These are phyloP conservation scores for Ciconia maguari DNA, from an alignment of 2,113 vertebrate species.

Conservation along the genomic window DNA sequence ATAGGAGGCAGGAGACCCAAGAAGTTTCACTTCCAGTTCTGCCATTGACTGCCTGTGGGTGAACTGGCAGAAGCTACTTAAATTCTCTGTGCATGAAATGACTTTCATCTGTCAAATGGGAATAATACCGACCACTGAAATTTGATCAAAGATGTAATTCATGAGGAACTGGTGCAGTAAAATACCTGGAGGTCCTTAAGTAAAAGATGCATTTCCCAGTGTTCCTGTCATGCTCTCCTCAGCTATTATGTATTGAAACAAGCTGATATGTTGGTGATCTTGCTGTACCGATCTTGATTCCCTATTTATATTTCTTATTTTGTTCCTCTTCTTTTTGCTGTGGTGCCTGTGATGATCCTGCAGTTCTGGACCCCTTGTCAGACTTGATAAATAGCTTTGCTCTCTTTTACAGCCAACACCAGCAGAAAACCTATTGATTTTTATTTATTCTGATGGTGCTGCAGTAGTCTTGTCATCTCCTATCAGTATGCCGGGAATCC, in stretches of 20 bases:
- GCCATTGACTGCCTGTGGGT: background rate
- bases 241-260: background rate
- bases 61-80: background rate
- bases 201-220: background rate
- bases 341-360: conserved; percentile 49
- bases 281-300: conserved; percentile 22
- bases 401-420: conserved; percentile 58
- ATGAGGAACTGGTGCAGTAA: background rate
- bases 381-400: conserved; percentile 68
- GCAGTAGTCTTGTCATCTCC: conserved; percentile 75
- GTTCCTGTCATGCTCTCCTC: background rate
- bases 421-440: conserved; percentile 77
- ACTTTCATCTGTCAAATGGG: background rate
- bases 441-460: conserved; percentile 74
- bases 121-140: background rate
- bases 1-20: background rate
- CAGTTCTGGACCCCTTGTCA: conserved; percentile 54
- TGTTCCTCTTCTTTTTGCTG: background rate
- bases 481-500: conserved; percentile 49
- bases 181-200: background rate
- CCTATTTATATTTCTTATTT: conserved; percentile 48
- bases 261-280: conserved; percentile 29
- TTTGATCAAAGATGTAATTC: background rate
- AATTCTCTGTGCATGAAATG: background rate
- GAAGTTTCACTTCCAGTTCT: background rate